phyloP scores from a whole-genome alignment of 2,888 invertebrate genomes.

The Phanerotoma sp. region DNA sequence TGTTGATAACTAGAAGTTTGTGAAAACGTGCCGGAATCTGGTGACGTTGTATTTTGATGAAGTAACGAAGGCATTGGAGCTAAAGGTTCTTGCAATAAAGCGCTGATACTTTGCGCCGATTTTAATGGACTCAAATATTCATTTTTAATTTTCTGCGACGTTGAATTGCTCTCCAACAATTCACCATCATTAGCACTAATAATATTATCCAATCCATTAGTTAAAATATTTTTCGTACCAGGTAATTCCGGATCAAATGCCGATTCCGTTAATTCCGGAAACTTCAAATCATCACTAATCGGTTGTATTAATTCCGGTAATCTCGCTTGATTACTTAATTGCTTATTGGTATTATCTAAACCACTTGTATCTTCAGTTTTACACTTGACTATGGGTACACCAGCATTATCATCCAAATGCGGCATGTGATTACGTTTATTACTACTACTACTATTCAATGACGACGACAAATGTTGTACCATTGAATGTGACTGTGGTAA shows the following conservation, averaged over 20 bases:
- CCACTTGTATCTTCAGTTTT: too few species aligned
- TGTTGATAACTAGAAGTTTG: too few species aligned
- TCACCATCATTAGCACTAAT: slow-evolving; percentile 18
- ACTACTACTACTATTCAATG: background rate
- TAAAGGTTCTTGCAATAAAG: slow-evolving; percentile 50
- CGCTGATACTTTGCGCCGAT: slow-evolving; percentile 51
- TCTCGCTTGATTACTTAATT: background rate
- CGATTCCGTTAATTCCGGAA: too few species aligned
- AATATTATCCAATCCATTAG: slow-evolving; percentile 48
- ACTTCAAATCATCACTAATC: slow-evolving; percentile 33
- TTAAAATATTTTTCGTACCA: slow-evolving; percentile 40
- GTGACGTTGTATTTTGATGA: slow-evolving; percentile 27
- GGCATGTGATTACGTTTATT: background rate
- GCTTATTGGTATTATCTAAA: too few species aligned
- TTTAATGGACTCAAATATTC: slow-evolving; percentile 49
- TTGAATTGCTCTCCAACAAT: background rate
- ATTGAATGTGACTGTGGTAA: too few species aligned
- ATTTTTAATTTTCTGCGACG: slow-evolving; percentile 22
- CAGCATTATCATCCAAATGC: background rate
- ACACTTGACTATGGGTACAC: too few species aligned
- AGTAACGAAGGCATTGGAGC: slow-evolving; percentile 50
- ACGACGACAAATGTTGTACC: background rate
- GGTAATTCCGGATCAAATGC: slow-evolving; percentile 50
- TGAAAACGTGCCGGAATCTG: too few species aligned
- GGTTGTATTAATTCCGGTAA: background rate